A percentile compares a stretch with the other conserved stretches of the same genome.
phyloP scores from a whole-genome alignment of 1,140 invertebrate species.

The Reticulitermes speratus region DNA sequence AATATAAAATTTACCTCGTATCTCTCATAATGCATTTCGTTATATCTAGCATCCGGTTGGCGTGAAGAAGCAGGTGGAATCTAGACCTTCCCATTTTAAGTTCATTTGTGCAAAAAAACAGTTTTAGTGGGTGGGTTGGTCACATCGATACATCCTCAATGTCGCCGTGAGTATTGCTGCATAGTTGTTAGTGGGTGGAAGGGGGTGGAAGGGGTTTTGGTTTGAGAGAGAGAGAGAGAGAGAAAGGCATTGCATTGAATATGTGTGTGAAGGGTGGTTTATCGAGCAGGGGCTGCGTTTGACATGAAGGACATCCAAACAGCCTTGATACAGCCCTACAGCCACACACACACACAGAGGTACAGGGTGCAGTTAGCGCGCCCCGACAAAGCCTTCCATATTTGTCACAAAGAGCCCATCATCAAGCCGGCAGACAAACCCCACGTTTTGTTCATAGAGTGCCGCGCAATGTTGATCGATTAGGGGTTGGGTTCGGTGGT shows the following conservation, averaged over 20 bases:
- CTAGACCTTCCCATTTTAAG: too few species aligned
- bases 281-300: conserved; percentile 16
- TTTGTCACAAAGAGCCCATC: conserved; percentile 3
- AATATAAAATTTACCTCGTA: too few species aligned
- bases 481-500: background rate
- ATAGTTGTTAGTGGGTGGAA: background rate
- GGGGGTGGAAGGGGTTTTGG: background rate
- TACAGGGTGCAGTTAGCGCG: background rate
- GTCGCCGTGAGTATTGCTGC: background rate
- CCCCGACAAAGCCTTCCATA: background rate
- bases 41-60: too few species aligned
- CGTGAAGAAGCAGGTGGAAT: too few species aligned
- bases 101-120: too few species aligned
- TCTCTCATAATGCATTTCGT: too few species aligned
- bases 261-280: conserved; percentile 6
- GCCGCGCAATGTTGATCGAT: background rate
- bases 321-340: background rate
- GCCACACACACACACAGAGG: background rate
- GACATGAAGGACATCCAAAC: background rate
- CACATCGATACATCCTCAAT: background rate
- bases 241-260: background rate
- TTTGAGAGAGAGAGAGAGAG: background rate
- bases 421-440: background rate
- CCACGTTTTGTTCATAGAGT: background rate
- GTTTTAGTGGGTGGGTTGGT: background rate